Evolutionary conservation across 2,113 vertebrate genomes (phyloP).

Genomic region (Dicaeum eximium): DNA sequence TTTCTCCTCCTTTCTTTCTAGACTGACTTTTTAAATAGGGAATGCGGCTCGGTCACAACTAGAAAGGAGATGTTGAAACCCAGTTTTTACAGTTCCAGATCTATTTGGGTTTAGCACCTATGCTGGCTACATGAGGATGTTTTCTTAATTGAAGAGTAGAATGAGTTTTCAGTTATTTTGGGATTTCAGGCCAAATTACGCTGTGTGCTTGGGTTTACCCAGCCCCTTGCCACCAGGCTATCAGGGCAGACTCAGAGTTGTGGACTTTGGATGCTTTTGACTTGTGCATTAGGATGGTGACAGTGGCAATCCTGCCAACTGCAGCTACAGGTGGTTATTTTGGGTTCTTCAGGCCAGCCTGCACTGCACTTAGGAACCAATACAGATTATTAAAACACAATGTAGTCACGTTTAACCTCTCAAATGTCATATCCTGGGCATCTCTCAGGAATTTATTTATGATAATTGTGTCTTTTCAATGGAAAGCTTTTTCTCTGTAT

Average conservation of each 20-base stretch:
- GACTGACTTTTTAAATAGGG: not conserved
- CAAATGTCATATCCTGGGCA: not conserved
- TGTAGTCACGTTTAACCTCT: not conserved
- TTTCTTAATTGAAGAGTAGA: not conserved
- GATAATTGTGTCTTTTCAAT: not conserved
- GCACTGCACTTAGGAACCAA: not conserved
- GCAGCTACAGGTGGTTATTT: not conserved
- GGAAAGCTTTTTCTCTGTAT: not conserved
- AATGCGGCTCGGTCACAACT: not conserved
- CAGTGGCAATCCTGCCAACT: not conserved
- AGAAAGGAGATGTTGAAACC: not conserved
- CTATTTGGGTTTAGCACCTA: not conserved
- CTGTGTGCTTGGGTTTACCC: not conserved
- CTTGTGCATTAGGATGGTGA: not conserved
- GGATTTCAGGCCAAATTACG: not conserved
- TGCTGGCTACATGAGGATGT: rapidly evolving
- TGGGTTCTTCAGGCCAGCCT: not conserved
- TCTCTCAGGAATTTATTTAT: not conserved
- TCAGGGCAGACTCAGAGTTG: not conserved
- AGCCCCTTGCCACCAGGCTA: not conserved
- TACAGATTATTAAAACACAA: not conserved
- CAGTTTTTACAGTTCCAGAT: not conserved
- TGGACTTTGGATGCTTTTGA: not conserved
- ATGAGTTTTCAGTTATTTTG: not conserved
- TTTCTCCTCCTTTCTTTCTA: not conserved